Percentiles rank a stretch among this genome's conserved stretches.
Conservation (phyloP, 64 coral and sea anemone species). For the Pachyseris speciosa region DNA sequence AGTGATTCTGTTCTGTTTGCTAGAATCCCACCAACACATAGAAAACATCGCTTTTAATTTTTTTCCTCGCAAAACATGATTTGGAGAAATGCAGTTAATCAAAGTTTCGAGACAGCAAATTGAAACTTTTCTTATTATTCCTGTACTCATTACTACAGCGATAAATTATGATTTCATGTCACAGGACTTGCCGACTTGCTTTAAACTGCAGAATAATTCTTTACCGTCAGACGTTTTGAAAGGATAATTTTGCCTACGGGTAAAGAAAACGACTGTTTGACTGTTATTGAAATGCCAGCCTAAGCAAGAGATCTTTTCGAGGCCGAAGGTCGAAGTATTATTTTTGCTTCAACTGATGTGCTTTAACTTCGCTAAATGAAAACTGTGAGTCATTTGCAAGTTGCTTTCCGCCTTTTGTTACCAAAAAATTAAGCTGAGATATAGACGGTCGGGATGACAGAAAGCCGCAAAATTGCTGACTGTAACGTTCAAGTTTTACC, state of each 20-base stretch:
- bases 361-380: conserved; percentile 23
- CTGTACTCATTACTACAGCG: not conserved
- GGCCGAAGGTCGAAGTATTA: not conserved
- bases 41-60: not conserved
- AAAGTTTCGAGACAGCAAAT: conserved; percentile 4
- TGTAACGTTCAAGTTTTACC: not conserved
- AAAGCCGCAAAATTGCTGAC: not conserved
- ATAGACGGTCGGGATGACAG: not conserved
- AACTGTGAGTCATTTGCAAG: conserved; percentile 23
- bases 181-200: not conserved
- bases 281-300: not conserved
- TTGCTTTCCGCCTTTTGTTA: not conserved
- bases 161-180: conserved; percentile 9
- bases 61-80: not conserved
- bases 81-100: not conserved
- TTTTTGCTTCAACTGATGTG: not conserved
- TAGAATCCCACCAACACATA: not conserved
- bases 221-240: not conserved
- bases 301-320: not conserved
- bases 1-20: not conserved
- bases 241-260: not conserved
- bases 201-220: not conserved
- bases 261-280: not conserved
- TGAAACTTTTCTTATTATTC: conserved; percentile 36
- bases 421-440: conserved; percentile 10